phyloP scores from a whole-genome alignment of 2,888 invertebrate genomes.

The Apantesis nais region DNA sequence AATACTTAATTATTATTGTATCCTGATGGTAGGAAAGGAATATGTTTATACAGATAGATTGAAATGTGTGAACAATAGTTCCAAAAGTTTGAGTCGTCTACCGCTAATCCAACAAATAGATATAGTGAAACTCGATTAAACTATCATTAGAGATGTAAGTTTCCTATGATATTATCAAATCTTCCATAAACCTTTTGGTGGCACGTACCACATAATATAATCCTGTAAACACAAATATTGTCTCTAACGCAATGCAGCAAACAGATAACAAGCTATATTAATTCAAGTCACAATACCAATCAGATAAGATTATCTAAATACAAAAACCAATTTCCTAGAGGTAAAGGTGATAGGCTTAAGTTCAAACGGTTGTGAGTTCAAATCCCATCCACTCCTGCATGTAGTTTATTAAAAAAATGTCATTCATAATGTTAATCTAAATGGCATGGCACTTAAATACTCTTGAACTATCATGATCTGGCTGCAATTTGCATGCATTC shows the following conservation, averaged over 20 bases:
- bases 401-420: too few species aligned
- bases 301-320: neutral
- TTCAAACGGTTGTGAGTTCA: neutral
- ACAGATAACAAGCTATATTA: neutral
- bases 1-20: too few species aligned
- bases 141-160: neutral
- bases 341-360: neutral
- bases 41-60: too few species aligned
- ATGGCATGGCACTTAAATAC: too few species aligned
- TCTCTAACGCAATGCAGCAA: neutral
- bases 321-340: neutral
- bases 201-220: neutral
- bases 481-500: too few species aligned
- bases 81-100: too few species aligned
- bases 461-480: too few species aligned
- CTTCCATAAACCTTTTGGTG: conserved; percentile 7
- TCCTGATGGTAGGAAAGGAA: too few species aligned
- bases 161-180: neutral
- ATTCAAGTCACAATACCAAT: neutral
- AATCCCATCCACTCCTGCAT: neutral
- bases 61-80: too few species aligned
- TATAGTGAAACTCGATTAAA: too few species aligned
- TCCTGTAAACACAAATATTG: neutral
- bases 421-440: too few species aligned
- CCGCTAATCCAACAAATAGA: too few species aligned